Evolutionary conservation across 2,797 vertebrate genomes (phyloP), one percentile per base, ranked within the genome.

Genomic region (Myotis findleyi): DNA sequence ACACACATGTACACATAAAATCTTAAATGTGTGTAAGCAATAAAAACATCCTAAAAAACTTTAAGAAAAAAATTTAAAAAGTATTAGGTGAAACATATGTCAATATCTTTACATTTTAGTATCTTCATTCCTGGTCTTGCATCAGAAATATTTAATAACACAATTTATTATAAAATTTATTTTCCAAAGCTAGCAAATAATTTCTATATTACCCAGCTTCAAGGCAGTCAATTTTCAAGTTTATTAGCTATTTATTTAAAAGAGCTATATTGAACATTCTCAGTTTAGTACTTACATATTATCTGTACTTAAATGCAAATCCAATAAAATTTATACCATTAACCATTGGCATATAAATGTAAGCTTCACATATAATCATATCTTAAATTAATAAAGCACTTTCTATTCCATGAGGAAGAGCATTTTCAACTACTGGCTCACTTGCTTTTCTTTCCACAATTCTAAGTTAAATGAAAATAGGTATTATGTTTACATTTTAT

Each of bases 121-220:
- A 47, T 79, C 85, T 91, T 51, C 5, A 41, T 71, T 87, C 18
- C 23, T 87, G 53, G 49, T 71, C 64, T 94, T 91, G n/a, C 51
- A 53, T 77, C 51, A 83, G 57, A 80, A 91, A 93, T 33, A 6
- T 85, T 95, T 86, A 87, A 64, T 41, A 57, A 47, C 49, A 55
- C 69, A 62, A 71, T 82, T 69, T 91, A 85, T 69, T 80, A 89
- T 23, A 59, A 80, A 80, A 64, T 51, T 84, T 68, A 75, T 89
- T 97, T 92, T 94, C 55, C 51, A 89, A 87, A 94, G 1, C 3
- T 49, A 81, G 47, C 36, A 92, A 95, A 92, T 25, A 33, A 87
- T 80, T 93, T 91, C 30, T 84, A 5, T n/a, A 36, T 87, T 91
- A 87, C 33, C 38, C 30, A 89, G 18, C 51, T 79, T 82, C 20